Evolutionary conservation across 2,888 invertebrate genomes (phyloP), one percentile per base, ranked within the genome.

Genomic region (Morpho helenor): DNA sequence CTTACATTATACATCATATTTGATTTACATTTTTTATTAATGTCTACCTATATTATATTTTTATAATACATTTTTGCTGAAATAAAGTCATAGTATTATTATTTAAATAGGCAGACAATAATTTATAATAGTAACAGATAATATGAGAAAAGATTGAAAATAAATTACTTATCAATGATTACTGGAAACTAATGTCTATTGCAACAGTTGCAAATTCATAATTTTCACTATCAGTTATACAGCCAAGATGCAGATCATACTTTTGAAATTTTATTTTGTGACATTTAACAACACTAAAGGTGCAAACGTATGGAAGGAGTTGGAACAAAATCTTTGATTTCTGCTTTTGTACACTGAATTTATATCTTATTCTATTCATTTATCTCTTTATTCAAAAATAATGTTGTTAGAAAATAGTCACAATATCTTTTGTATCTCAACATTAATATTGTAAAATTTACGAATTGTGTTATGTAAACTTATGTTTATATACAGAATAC

Each of bases 401-500:
- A 74, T 76, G 77, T 75, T 68, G 71, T 76, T 76, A 71, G 64
- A 79, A 75, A 76, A 74, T 76, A 63, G 78, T 80, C 78, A 79
- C 80, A 77, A 79, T 79, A 77, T 76, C 51, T 61, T 63, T 56
- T 56, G 66, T 73, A n/a, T 74, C 72, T 73, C 73, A 74, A 77
- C 75, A 80, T 75, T 71, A 66, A 77, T 76, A 69, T 73, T 70
- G 74, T 79, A 79, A 77, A 80, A 51, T 43, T 8, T 78, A 78
- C 76, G 76, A 76, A 75, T 75, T 73, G 76, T 75, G 75, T 75
- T 72, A 75, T 73, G 75, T 75, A 74, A 31, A 72, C 71, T 75
- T 76, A 72, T 70, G 59, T 74, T 71, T 84, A 87, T 87, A 76
- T 87, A 87, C 86, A 87, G 78, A 88, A 88, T 87, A 87, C 87